Evolutionary conservation across 1,140 invertebrate species (phyloP), one percentile per base, ranked within the genome.

Genomic region (Papilio machaon): DNA sequence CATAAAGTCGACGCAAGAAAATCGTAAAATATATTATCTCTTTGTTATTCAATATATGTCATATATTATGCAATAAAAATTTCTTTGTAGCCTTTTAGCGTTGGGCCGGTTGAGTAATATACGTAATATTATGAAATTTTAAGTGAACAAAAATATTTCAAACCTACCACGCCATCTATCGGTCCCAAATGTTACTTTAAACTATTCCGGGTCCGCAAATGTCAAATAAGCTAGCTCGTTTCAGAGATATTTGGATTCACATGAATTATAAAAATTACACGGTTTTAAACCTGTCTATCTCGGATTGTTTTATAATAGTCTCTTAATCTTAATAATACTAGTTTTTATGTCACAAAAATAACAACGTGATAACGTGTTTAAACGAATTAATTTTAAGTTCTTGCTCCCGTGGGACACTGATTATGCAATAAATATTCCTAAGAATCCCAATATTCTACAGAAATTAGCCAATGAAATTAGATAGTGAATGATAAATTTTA

Each of bases 401-500:
- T 70, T 70, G 11, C 30, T 35, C 64, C 13, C 11, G 30, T 70
- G 23, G 11, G 23, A 70, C 64, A 70, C 30, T 17, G 30, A 35
- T 70, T 70, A 35, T 35, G 11, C 64, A 70, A 70, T 70, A 70
- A 70, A 70, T 70, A 17, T 70, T 70, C 10, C 15, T 38, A 15
- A 70, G 30, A 35, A 70, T n/a, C 19, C 9, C 23, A 64, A 64
- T 70, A 35, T 35, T 70, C 30, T 70, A 15, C 64, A 70, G 0
- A 38, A 70, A 70, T 70, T 70, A 38, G 64, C 5, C 5, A 70
- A 70, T 70, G 64, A 70, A 70, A 70, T 70, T 70, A 70, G 30
- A 70, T 70, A 70, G 64, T 35, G 5, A 15, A 30, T 70, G 64
- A 70, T 70, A 70, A 38, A 70, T 70, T 70, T 70, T 70, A 70